Evolutionary conservation across 1,140 invertebrate genomes (phyloP), one percentile per base, ranked within the genome.

Genomic region (Bombus picipes): DNA sequence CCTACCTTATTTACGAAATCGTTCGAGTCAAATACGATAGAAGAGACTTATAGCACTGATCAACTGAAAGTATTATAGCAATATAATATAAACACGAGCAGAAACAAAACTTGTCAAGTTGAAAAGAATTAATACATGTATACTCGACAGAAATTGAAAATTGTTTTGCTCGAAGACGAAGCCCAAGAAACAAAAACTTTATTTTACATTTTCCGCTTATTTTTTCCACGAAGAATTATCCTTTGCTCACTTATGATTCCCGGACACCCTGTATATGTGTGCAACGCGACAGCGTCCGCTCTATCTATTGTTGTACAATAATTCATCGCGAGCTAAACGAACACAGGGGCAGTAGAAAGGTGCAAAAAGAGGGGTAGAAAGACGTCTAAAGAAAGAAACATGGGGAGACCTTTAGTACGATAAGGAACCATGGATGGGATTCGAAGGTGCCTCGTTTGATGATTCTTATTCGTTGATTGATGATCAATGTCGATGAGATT

Each of bases 221-320:
- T n/a, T 59, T 28, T 13, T 62, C 4, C 57, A 28, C 1, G 1
- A n/a, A 12, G 28, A 59, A 28, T 59, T 28, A 2, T 28, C 18
- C 28, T 28, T 62, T n/a, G 59, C 12, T n/a, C 59, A 2, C 10
- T 62, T 62, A 10, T 12, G 12, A 12, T 59, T 59, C 28, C 10
- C 57, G 59, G 25, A 62, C 59, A 62, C 28, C 59, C 59, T 62
- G 68, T 72, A 73, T 66, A 66, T 72, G 41, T 39, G 81, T 53
- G 76, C 80, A 47, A 62, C 70, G 76, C 68, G 41, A 66, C 37
- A 10, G 28, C 53, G 18, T 71, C 57, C 57, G 71, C 25, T 28
- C 59, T 28, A 62, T 62, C 59, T 62, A n/a, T 62, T 62, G 28
- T 62, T n/a, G 28, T 62, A 18, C 5, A 47, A 18, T 47, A 62